Percentiles rank a stretch among this genome's conserved stretches.
Evolutionary conservation across 2,113 vertebrate genomes (phyloP).

Genomic region (Pseudorasbora parva): DNA sequence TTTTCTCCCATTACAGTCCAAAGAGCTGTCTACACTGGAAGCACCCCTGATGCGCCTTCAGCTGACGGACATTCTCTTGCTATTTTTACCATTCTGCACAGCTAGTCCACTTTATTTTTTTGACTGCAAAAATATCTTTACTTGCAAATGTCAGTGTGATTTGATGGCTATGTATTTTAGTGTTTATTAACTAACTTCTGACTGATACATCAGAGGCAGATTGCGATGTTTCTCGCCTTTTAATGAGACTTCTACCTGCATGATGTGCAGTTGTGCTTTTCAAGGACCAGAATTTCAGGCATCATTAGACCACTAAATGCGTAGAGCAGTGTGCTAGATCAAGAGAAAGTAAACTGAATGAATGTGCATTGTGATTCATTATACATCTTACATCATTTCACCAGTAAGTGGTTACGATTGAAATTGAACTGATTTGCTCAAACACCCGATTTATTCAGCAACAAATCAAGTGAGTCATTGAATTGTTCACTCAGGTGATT

Average conservation of each 20-base stretch:
- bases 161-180: neutral
- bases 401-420: neutral
- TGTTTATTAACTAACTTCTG: slow-evolving; percentile 3
- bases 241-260: neutral
- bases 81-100: neutral
- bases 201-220: neutral
- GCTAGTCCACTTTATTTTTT: slow-evolving; percentile 12
- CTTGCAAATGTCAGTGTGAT: neutral
- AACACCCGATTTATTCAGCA: neutral
- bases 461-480: neutral
- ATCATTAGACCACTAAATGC: slow-evolving; percentile 1
- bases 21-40: slow-evolving; percentile 23
- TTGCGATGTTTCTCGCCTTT: neutral
- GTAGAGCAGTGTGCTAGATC: neutral
- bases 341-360: neutral
- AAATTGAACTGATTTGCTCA: neutral
- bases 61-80: slow-evolving; percentile 1
- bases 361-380: neutral
- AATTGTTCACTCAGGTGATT: neutral
- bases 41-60: neutral
- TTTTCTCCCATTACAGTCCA: slow-evolving; percentile 10
- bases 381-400: neutral
- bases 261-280: neutral
- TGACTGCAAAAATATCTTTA: slow-evolving; percentile 7
- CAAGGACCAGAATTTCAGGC: slow-evolving; percentile 3